These are phyloP conservation scores for Pseudomyrmex pallidus DNA, from an alignment of 1,140 invertebrate species.

Conservation along the genomic window DNA sequence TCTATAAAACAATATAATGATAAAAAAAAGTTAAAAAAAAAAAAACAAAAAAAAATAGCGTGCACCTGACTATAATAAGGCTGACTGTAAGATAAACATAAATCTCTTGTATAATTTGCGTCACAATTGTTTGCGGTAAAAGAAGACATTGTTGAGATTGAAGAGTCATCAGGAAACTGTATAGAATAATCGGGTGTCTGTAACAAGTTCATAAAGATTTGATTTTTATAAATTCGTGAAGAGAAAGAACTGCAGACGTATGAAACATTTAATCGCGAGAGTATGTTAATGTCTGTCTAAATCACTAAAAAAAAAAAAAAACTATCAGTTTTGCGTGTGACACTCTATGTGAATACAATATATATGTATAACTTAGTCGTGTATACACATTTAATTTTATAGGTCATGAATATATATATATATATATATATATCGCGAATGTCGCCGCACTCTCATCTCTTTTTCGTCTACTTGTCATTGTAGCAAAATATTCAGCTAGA, in stretches of 20 bases:
- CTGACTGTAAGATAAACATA: too few species aligned
- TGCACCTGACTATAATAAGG: too few species aligned
- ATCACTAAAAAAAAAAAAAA: not conserved
- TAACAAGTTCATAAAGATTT: not conserved
- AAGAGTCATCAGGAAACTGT: too few species aligned
- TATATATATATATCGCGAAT: not conserved
- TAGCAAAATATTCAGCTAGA: conserved; percentile 25
- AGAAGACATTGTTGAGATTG: too few species aligned
- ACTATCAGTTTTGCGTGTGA: not conserved
- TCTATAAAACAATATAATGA: too few species aligned
- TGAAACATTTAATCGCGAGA: not conserved
- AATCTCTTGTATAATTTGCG: too few species aligned
- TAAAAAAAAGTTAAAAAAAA: too few species aligned
- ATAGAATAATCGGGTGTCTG: too few species aligned
- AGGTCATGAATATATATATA: not conserved
- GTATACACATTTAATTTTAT: conserved; percentile 30
- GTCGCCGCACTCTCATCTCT: not conserved
- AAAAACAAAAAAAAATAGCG: too few species aligned
- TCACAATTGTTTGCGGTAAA: too few species aligned
- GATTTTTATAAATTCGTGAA: not conserved
- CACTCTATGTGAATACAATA: not conserved
- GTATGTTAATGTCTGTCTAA: not conserved
- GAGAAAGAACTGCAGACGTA: not conserved
- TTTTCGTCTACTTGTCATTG: not conserved
- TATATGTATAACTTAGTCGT: not conserved